phyloP scores from a whole-genome alignment of 2,113 vertebrate species.

The Nothobranchius furzeri region DNA sequence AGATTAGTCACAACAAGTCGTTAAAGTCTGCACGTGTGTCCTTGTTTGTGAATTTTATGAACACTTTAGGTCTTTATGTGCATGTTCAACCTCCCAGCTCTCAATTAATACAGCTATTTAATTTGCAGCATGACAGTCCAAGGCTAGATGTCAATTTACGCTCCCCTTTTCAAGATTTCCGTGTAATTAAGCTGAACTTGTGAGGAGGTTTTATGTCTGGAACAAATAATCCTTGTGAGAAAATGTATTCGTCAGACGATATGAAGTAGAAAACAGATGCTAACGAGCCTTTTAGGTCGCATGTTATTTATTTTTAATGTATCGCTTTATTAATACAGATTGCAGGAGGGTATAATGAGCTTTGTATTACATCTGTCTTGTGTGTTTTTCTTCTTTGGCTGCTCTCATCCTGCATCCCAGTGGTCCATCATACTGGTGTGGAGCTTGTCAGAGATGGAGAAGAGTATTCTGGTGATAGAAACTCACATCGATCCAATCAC shows the following conservation, averaged over 20 bases:
- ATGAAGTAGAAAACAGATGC: slow-evolving; percentile 12
- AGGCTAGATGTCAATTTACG: slow-evolving; percentile 29
- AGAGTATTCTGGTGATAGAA: slow-evolving; percentile 68
- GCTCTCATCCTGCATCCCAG: slow-evolving; percentile 29
- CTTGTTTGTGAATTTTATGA: slow-evolving; percentile 27
- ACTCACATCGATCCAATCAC: slow-evolving; percentile 72
- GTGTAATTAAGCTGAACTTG: slow-evolving; percentile 21
- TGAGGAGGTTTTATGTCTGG: slow-evolving; percentile 14
- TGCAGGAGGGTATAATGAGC: slow-evolving; percentile 7
- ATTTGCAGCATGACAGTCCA: slow-evolving; percentile 19
- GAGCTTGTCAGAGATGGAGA: slow-evolving; percentile 74
- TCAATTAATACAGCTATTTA: slow-evolving; percentile 44
- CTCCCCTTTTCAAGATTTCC: slow-evolving; percentile 21
- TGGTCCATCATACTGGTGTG: slow-evolving; percentile 50
- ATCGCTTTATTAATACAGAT: slow-evolving; percentile 8
- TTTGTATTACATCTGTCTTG: slow-evolving; percentile 25
- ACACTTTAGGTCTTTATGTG: slow-evolving; percentile 19
- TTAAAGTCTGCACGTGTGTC: slow-evolving; percentile 11
- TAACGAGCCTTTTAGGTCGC: not conserved
- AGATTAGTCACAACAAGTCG: slow-evolving; percentile 8
- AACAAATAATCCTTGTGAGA: slow-evolving; percentile 23
- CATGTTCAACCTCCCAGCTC: slow-evolving; percentile 19
- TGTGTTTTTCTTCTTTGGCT: slow-evolving; percentile 18
- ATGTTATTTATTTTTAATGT: too few species aligned
- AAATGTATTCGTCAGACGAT: slow-evolving; percentile 6